Base-by-base conservation (phyloP, 1,140 invertebrate genomes). In the Pararge aegeria region DNA sequence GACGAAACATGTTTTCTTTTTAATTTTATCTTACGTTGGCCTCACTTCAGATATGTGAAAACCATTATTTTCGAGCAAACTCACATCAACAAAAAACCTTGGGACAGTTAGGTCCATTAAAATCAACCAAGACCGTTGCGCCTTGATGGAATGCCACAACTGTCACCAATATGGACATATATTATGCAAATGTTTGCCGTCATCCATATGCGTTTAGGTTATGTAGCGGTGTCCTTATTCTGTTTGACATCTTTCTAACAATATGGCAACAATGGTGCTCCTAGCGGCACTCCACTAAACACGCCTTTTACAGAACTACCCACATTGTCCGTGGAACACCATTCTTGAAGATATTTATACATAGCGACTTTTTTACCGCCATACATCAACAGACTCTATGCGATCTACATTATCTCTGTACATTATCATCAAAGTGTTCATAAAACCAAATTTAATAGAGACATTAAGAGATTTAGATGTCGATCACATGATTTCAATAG, bases 161-260 rank as follows among this genome's bases (percentile, higher is more conserved):
- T 38, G 10, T 38, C 10, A 38, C 34, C 34, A 38, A 38, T 15
- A 38, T 12, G 13, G 13, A 42, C 16, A 42, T 2, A 40, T 40
- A 40, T 16, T 42, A 9, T 38, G 5, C 16, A 16, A 16, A 42
- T 42, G 16, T 42, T 42, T 19, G 53, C 21, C 34, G 16, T 13
- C 27, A 54, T 66, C 65, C 69, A 71, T 68, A 71, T 71, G 69
- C 59, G 68, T 54, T 18, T 52, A 52, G 50, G 55, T 64, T 55
- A 51, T 48, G 20, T 62, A 27, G 15, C 16, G 38, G 60, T 57
- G 65, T 46, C 61, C 53, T 34, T 61, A 55, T 37, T 34, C 51
- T 37, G 30, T 42, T 3, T 12, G 30, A 34, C 0, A 1, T 34
- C 30, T 34, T n/a, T 34, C 30, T 27, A 10, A 34, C 30, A 34